Conservation (phyloP, 2,113 vertebrate genomes). For the Gnathonemus longibarbis region DNA sequence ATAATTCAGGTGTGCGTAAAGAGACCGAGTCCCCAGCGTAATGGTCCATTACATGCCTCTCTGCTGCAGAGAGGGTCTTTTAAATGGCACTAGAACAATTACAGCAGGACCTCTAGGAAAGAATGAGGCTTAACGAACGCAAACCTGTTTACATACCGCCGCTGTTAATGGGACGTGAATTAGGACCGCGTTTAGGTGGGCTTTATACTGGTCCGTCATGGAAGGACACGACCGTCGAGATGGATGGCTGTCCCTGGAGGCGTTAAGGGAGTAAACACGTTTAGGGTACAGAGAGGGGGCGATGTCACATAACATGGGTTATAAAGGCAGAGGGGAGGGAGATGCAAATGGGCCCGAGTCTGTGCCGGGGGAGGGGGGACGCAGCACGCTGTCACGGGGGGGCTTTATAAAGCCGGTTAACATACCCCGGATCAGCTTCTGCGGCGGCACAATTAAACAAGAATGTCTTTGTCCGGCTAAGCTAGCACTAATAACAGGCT, state of each 20-base stretch:
- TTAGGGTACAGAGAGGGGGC: neutral
- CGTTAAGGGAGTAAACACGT: neutral
- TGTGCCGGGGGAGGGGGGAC: neutral
- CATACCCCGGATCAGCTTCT: neutral
- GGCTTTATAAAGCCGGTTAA: constrained; percentile 12
- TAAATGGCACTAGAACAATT: neutral
- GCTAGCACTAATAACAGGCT: constrained; percentile 10
- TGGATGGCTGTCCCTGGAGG: neutral
- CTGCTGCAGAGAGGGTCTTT: neutral
- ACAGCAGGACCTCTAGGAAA: neutral
- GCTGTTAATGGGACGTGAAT: neutral
- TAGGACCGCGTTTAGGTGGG: neutral
- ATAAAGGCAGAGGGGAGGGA: neutral
- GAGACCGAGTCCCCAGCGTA: neutral
- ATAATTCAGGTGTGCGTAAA: neutral
- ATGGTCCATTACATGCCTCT: neutral
- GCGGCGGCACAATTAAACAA: constrained; percentile 18
- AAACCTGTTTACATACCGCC: neutral
- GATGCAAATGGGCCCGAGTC: neutral
- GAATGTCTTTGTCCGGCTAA: constrained; percentile 18
- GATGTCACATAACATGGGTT: neutral
- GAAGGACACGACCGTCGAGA: neutral
- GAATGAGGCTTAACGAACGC: neutral
- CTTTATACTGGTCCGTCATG: neutral
- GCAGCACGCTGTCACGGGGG: neutral